Conservation (phyloP, 2,888 invertebrate species). For the Drosophila bunnanda region DNA sequence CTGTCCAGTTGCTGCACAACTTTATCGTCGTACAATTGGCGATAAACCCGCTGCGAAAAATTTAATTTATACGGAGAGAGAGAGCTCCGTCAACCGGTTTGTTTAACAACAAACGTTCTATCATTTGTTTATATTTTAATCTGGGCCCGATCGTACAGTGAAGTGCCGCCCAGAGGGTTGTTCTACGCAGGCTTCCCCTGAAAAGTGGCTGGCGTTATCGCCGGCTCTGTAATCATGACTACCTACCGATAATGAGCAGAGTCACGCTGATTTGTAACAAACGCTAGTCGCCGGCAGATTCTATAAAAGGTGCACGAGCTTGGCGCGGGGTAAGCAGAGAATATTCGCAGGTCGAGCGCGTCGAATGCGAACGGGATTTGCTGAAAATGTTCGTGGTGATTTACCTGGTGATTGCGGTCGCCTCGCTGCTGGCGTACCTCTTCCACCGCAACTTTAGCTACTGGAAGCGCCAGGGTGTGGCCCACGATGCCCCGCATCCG, state of each 20-base stretch:
- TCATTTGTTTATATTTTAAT: constrained; percentile 25
- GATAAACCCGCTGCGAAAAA: neutral
- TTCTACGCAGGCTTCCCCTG: neutral
- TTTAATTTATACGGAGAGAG: neutral
- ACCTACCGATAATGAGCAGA: neutral
- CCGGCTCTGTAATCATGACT: constrained; percentile 24
- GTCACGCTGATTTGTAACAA: constrained; percentile 24
- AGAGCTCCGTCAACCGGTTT: constrained; percentile 1
- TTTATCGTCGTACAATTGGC: neutral
- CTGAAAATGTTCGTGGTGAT: constrained; percentile 49
- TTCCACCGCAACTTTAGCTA: constrained; percentile 48
- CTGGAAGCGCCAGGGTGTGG: constrained; percentile 54
- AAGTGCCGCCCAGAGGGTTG: neutral
- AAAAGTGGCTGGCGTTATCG: constrained; percentile 6
- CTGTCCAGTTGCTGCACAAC: too few species aligned
- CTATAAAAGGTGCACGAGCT: constrained; percentile 2
- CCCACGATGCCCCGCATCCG: constrained; percentile 55
- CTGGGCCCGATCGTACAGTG: neutral
- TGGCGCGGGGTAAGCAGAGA: neutral
- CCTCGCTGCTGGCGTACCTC: constrained; percentile 46
- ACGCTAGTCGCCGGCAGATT: neutral
- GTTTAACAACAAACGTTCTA: constrained; percentile 36
- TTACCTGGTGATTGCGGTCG: constrained; percentile 45
- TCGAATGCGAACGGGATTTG: neutral
- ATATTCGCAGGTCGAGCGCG: neutral